Conservation (phyloP, 2,113 vertebrate species). For the Leptobrachium leishanense region DNA sequence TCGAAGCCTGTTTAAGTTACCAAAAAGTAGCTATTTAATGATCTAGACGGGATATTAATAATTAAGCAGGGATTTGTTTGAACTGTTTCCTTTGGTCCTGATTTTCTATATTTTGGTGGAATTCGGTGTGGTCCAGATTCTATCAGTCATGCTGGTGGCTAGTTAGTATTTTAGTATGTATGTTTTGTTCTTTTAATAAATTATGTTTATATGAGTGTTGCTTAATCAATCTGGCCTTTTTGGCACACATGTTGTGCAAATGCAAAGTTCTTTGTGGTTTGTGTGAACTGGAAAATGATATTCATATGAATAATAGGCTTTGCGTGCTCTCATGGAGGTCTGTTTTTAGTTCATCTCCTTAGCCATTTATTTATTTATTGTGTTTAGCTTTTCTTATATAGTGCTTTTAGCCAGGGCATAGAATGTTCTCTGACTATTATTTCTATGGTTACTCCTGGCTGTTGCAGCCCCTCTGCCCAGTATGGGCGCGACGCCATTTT, state of each 20-base stretch:
- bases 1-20: background rate
- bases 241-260: slow-evolving; percentile 41
- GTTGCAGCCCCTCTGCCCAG: too few relatives aligned
- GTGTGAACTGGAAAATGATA: background rate
- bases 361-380: too few relatives aligned
- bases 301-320: slow-evolving; percentile 11
- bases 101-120: background rate
- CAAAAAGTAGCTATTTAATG: slow-evolving; percentile 4
- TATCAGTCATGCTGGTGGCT: background rate
- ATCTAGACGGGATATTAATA: slow-evolving; percentile 7
- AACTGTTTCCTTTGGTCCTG: slow-evolving; percentile 9
- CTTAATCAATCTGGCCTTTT: slow-evolving; percentile 24
- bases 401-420: too few relatives aligned
- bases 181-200: slow-evolving; percentile 6
- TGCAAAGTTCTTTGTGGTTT: slow-evolving; percentile 15
- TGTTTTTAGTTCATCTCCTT: too few relatives aligned
- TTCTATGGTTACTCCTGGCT: too few relatives aligned
- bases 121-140: slow-evolving; percentile 34
- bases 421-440: too few relatives aligned
- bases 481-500: too few relatives aligned
- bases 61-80: slow-evolving; percentile 14
- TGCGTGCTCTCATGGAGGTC: background rate
- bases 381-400: too few relatives aligned
- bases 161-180: slow-evolving; percentile 23
- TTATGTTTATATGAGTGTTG: slow-evolving; percentile 19